Conservation (phyloP, 1,140 invertebrate genomes). For the Danaus melanippus region DNA sequence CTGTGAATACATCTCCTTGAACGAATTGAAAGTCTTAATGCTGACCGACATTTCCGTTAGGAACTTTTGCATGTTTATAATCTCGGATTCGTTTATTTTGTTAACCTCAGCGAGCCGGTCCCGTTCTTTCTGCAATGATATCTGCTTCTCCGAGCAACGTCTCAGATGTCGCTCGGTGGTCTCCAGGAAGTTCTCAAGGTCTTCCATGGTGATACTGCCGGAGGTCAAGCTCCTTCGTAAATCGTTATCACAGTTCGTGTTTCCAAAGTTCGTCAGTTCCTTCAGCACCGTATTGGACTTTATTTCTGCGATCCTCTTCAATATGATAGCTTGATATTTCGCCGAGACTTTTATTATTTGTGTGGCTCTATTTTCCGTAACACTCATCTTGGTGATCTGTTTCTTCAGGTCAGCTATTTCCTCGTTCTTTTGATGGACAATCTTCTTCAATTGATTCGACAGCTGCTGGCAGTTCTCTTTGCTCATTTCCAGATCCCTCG, state of each 20-base stretch:
- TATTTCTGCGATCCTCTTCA: conserved; percentile 59
- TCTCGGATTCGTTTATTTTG: conserved; percentile 56
- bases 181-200: conserved; percentile 60
- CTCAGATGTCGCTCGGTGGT: conserved; percentile 55
- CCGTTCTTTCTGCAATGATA: conserved; percentile 52
- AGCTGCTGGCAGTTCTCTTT: conserved; percentile 57
- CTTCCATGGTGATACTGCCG: conserved; percentile 57
- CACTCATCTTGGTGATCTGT: conserved; percentile 55
- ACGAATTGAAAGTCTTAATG: conserved; percentile 51
- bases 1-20: conserved; percentile 53
- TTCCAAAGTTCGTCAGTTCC: conserved; percentile 59
- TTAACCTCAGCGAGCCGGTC: conserved; percentile 53
- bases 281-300: conserved; percentile 57
- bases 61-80: conserved; percentile 57
- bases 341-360: conserved; percentile 64
- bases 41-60: conserved; percentile 51
- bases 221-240: conserved; percentile 40
- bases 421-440: conserved; percentile 59
- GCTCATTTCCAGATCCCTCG: conserved; percentile 49
- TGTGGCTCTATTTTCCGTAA: conserved; percentile 48
- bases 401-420: conserved; percentile 59
- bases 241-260: conserved; percentile 43
- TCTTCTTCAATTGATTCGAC: conserved; percentile 57
- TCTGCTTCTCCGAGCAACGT: conserved; percentile 51
- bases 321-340: conserved; percentile 61